These are phyloP conservation scores for Aradophagus sp. DNA, from an alignment of 1,140 invertebrate species.

Conservation along the genomic window DNA sequence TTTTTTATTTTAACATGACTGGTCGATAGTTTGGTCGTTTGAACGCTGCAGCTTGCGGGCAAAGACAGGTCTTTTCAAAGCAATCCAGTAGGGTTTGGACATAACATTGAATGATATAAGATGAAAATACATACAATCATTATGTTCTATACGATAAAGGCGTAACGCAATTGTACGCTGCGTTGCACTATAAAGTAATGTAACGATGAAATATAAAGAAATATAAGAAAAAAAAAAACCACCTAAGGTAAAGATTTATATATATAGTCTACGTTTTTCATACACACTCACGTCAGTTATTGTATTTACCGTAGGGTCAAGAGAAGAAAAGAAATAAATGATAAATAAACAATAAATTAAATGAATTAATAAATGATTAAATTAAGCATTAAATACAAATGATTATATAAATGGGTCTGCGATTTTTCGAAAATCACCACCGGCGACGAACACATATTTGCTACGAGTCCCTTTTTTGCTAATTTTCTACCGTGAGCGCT, in stretches of 20 bases:
- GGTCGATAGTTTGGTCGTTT: too few relatives aligned
- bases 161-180: slow-evolving; percentile 36
- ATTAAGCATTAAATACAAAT: slow-evolving; percentile 35
- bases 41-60: too few relatives aligned
- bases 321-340: slow-evolving; percentile 23
- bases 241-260: slow-evolving; percentile 71
- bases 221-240: slow-evolving; percentile 69
- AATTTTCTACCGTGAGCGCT: slow-evolving; percentile 38
- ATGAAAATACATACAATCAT: slow-evolving; percentile 62
- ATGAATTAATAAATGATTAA: too few relatives aligned
- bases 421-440: slow-evolving; percentile 51
- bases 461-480: slow-evolving; percentile 43
- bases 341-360: slow-evolving; percentile 20
- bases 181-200: slow-evolving; percentile 56
- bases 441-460: slow-evolving; percentile 26
- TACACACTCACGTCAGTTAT: slow-evolving; percentile 69
- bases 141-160: slow-evolving; percentile 59
- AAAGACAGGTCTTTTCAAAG: slow-evolving; percentile 64
- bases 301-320: slow-evolving; percentile 65
- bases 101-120: slow-evolving; percentile 63
- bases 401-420: slow-evolving; percentile 26
- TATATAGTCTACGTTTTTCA: slow-evolving; percentile 72
- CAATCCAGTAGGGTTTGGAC: slow-evolving; percentile 62
- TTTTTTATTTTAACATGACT: too few relatives aligned
- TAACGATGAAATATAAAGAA: slow-evolving; percentile 69